Percentiles rank a stretch among this genome's conserved stretches.
phyloP scores from a whole-genome alignment of 2,113 vertebrate species.

The Saguinus midas region DNA sequence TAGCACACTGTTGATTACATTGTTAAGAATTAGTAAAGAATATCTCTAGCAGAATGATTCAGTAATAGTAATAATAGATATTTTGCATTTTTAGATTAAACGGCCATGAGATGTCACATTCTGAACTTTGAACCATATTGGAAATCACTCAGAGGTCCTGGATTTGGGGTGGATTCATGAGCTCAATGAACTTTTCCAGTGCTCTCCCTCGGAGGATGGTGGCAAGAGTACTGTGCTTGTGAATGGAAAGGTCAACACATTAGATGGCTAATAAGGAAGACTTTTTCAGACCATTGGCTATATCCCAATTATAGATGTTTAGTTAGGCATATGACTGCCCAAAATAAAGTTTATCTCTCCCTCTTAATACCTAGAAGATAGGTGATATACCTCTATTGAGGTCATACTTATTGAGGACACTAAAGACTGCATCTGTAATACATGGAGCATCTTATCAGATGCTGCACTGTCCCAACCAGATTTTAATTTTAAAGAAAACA shows the following conservation, averaged over 20 bases:
- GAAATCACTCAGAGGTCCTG: background rate
- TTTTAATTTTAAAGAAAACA: background rate
- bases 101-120: background rate
- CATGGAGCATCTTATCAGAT: background rate
- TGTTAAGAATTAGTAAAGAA: background rate
- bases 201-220: background rate
- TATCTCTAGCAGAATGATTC: background rate
- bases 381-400: background rate
- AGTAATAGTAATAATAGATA: background rate
- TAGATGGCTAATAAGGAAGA: background rate
- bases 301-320: background rate
- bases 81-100: background rate
- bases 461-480: background rate
- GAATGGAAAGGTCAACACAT: background rate
- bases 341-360: background rate
- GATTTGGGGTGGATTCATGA: background rate
- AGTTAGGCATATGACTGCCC: background rate
- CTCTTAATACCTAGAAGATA: background rate
- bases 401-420: background rate
- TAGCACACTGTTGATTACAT: background rate
- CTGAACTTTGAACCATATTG: background rate
- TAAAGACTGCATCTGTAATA: background rate
- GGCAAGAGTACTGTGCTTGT: background rate
- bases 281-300: background rate
- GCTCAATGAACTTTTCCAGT: background rate